Conservation (phyloP, 2,797 vertebrate genomes). For the Clarias pachynema region DNA sequence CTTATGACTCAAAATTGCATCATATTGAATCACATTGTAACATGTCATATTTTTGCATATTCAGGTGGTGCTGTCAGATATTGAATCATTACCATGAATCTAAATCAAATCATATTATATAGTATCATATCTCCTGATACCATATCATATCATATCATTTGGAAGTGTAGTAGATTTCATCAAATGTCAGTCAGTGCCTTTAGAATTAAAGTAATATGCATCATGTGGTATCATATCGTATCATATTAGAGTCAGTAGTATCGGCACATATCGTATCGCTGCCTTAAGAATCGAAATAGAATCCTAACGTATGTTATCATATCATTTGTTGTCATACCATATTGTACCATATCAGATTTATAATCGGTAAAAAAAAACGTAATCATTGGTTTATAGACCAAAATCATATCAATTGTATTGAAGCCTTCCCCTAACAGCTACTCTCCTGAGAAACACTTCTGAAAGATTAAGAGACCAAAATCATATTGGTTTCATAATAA, state of each 20-base stretch:
- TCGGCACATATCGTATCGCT: neutral
- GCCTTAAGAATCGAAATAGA: neutral
- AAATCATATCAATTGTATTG: neutral
- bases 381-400: neutral
- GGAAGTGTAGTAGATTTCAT: neutral
- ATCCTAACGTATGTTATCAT: neutral
- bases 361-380: too few relatives aligned
- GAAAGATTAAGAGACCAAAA: neutral
- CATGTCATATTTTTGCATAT: too few relatives aligned
- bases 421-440: neutral
- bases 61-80: neutral
- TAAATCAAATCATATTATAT: neutral
- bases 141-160: neutral
- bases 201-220: neutral
- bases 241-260: neutral
- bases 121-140: neutral
- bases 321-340: neutral
- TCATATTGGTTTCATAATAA: neutral
- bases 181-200: neutral
- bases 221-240: neutral
- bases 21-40: neutral
- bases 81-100: neutral
- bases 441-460: neutral
- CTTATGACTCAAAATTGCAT: neutral
- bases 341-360: neutral